These are phyloP conservation scores for Nemotelus nigrinus DNA, from an alignment of 2,888 invertebrate species.

Conservation along the genomic window DNA sequence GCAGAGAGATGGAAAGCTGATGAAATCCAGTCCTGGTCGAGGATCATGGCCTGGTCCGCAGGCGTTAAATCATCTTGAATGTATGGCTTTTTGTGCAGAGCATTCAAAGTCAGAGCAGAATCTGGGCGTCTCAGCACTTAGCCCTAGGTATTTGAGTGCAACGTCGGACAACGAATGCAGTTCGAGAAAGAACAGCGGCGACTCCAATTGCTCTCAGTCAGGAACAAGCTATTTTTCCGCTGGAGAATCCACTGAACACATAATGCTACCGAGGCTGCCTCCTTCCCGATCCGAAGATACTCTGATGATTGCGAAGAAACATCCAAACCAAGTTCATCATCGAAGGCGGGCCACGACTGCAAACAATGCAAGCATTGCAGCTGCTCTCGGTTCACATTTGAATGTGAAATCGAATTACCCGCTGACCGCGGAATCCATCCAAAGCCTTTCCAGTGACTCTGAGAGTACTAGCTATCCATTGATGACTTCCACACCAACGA, in stretches of 20 bases:
- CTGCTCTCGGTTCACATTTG: slow-evolving; percentile 74
- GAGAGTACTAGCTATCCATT: slow-evolving; percentile 69
- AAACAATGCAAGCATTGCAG: slow-evolving; percentile 65
- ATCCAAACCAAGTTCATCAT: slow-evolving; percentile 64
- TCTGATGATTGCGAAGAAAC: slow-evolving; percentile 67
- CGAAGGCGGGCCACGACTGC: slow-evolving; percentile 70
- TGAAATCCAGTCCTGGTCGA: slow-evolving; percentile 79
- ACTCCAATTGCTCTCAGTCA: slow-evolving; percentile 69
- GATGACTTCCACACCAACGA: slow-evolving; percentile 66
- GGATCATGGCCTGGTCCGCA: slow-evolving; percentile 88
- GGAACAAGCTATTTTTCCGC: slow-evolving; percentile 66
- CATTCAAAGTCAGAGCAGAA: slow-evolving; percentile 87
- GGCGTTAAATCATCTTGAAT: slow-evolving; percentile 65
- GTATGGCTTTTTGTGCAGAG: slow-evolving; percentile 71
- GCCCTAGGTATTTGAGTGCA: slow-evolving; percentile 69
- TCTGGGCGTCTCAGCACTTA: slow-evolving; percentile 58
- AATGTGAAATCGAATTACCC: slow-evolving; percentile 71
- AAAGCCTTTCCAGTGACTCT: slow-evolving; percentile 74
- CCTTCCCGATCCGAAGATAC: slow-evolving; percentile 86
- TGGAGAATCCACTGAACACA: slow-evolving; percentile 57
- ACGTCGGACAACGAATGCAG: slow-evolving; percentile 61
- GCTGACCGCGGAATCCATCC: slow-evolving; percentile 74
- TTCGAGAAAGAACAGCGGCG: slow-evolving; percentile 70
- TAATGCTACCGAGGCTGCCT: slow-evolving; percentile 68
- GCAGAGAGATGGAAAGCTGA: slow-evolving; percentile 77